These are phyloP conservation scores for Psephotus haematonotus DNA, from an alignment of 2,113 vertebrate species.

Conservation along the genomic window DNA sequence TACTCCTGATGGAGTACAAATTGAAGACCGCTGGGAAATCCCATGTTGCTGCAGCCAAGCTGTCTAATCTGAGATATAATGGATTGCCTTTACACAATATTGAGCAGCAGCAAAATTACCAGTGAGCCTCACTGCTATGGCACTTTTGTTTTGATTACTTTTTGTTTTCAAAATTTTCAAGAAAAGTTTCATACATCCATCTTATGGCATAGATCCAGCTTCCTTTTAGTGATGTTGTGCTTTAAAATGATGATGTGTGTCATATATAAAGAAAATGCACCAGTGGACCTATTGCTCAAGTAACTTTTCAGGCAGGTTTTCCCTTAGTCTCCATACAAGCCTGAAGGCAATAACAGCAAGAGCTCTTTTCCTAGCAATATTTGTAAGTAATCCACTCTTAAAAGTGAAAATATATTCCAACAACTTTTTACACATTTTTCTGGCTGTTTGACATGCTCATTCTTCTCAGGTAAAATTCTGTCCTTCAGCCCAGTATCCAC, in stretches of 20 bases:
- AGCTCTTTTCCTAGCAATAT: not conserved
- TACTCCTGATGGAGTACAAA: slow-evolving; percentile 20
- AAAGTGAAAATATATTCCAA: not conserved
- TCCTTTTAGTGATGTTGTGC: not conserved
- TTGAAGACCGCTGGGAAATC: slow-evolving; percentile 54
- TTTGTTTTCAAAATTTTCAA: not conserved
- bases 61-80: slow-evolving; percentile 46
- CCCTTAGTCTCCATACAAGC: not conserved
- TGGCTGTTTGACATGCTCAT: not conserved
- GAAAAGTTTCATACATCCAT: not conserved
- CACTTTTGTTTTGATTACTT: not conserved
- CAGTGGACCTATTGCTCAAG: rapidly evolving
- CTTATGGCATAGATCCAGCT: not conserved
- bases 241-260: not conserved
- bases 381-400: not conserved
- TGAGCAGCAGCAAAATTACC: not conserved
- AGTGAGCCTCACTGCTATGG: not conserved
- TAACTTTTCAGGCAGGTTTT: not conserved
- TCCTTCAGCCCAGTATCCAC: too few species aligned
- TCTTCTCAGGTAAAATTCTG: not conserved
- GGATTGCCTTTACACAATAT: slow-evolving; percentile 8
- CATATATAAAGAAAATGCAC: not conserved
- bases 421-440: not conserved
- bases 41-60: not conserved
- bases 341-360: not conserved